A percentile compares a stretch with the other conserved stretches of the same genome.
These are phyloP conservation scores for Apoderus coryli DNA, from an alignment of 2,888 invertebrate genomes.

Conservation along the genomic window DNA sequence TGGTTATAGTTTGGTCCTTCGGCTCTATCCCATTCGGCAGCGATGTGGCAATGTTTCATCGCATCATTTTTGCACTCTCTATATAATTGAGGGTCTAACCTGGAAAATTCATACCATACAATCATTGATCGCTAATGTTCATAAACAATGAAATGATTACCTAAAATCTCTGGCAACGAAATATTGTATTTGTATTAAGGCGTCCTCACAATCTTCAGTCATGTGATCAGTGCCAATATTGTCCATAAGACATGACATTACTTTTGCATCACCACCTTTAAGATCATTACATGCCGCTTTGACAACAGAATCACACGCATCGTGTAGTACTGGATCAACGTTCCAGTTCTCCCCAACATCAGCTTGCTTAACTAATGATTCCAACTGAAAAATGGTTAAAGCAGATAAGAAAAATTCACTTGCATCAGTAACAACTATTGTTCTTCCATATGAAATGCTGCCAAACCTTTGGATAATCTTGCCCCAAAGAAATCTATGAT, in stretches of 20 bases:
- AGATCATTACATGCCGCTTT: conserved; percentile 60
- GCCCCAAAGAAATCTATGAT: too few relatives aligned
- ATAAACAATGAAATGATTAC: too few relatives aligned
- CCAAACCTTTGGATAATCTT: too few relatives aligned
- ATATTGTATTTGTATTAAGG: conserved; percentile 90
- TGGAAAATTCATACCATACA: too few relatives aligned
- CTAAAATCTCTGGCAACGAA: conserved; percentile 94
- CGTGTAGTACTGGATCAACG: conserved; percentile 78
- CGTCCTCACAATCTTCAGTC: conserved; percentile 79
- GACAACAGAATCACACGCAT: conserved; percentile 77
- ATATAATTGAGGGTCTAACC: conserved; percentile 79
- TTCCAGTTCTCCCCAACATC: conserved; percentile 94
- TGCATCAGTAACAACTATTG: too few relatives aligned
- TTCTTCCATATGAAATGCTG: too few relatives aligned
- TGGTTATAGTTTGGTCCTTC: conserved; percentile 65
- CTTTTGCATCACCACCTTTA: conserved; percentile 60
- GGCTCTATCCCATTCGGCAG: conserved; percentile 56
- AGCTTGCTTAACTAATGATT: conserved; percentile 66
- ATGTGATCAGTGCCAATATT: conserved; percentile 72
- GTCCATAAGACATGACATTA: conserved; percentile 90
- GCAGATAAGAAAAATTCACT: too few relatives aligned
- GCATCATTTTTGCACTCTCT: conserved; percentile 82
- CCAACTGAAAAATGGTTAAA: conserved; percentile 47
- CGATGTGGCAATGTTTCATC: conserved; percentile 63
- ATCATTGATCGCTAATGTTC: too few relatives aligned